Base-by-base conservation (phyloP, 2,888 invertebrate species). In the Dendrolimus pini region DNA sequence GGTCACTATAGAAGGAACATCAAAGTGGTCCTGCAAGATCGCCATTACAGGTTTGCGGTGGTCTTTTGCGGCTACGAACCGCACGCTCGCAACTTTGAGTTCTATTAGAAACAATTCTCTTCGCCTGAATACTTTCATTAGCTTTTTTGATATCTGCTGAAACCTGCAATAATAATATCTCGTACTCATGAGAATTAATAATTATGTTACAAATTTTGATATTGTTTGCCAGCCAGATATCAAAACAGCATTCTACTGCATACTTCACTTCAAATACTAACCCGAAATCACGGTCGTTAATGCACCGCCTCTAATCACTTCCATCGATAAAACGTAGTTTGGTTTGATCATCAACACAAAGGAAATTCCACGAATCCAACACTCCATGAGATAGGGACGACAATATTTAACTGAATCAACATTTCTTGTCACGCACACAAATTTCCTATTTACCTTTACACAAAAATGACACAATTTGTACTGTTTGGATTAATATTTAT, bases 21-120 rank as follows among this genome's bases (percentile, higher is more conserved):
- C 98, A 91, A 98, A 98, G 93, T 98, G 98, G 98, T 98, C 98
- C 92, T 98, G 98, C 95, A 98, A 98, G 95, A 97, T 98, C 94
- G 98, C 98, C 92, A 98, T 98, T 89, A 98, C 98, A 97, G 98
- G 98, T 98, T 95, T 91, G 91, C 89, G 79, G 86, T 83, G 87
- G 89, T 88, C 88, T 91, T 89, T 89, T 75, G 89, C 89, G 90
- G 89, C 89, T 85, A 75, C 74, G 85, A 80, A 81, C 89, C 89
- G 89, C 89, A 84, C 86, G 85, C 83, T 89, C 88, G 88, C 89
- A 89, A 78, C 82, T 86, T 87, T 89, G 85, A 82, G 70, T 78
- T 85, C 89, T 90, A 89, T 89, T 89, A 89, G 89, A 83, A 79
- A 80, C 77, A 82, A 77, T 77, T 30, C 66, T 80, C 86, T 89